Base-by-base conservation (phyloP, 1,140 invertebrate genomes). In the Lucilia cuprina region DNA sequence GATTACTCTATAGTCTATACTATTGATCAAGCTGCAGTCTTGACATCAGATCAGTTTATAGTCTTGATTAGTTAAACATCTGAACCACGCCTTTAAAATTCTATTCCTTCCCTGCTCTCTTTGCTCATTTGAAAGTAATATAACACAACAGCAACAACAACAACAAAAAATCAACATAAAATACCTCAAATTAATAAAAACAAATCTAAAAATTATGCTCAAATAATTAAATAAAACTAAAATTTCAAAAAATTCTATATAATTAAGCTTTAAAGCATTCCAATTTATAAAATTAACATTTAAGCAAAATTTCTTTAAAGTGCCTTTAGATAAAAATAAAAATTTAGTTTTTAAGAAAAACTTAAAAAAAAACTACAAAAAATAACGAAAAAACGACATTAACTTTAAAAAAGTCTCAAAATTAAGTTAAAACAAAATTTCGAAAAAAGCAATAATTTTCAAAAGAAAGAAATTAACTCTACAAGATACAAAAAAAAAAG, bases 271-370 rank as follows among this genome's bases (percentile, higher is more conserved):
- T 55, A 55, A 55, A 80, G 13, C 82, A 83, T 65, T 83, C 82
- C 55, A 80, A 80, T 80, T 49, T 70, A 70, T 21, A 9, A 70
- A 0, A 0, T 60, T 70, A 70, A 21, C 21, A 55, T 21, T 70
- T 70, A 70, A 21, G 19, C 17, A 70, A 19, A 70, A 70, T 80
- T 50, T 49, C 9, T 34, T 82, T 82, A 82, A 74, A 83, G 60
- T 83, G 82, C 82, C 82, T 83, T 83, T 83, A 83, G 65, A 70
- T 7, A 70, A 82, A 82, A 50, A 82, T 60, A 65, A 70, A 82
- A 25, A 65, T 30, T 35, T 50, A 35, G 35, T 10, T 21, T 19
- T 21, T 10, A 70, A 5, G 8, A 4, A 70, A 21, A 70, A 21
- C n/a, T 21, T 70, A 21, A 70, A 25, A 21, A 10, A n/a, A 70